Conservation (phyloP, 2,888 invertebrate genomes). For the Dolichopus griseipennis region DNA sequence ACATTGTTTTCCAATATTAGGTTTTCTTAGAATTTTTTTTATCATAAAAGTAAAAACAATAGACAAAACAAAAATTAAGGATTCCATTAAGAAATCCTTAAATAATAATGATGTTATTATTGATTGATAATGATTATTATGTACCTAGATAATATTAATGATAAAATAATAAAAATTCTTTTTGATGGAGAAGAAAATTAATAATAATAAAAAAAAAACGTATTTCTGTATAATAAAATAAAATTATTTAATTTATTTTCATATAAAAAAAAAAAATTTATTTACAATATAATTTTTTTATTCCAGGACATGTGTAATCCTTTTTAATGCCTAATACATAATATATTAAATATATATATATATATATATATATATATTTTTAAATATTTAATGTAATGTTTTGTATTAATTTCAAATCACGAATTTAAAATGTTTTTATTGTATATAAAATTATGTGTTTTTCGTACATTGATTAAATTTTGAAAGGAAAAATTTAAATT, state of each 20-base stretch:
- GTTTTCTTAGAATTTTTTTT: no score
- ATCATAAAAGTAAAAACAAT: no score
- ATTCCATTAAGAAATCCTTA: slow-evolving; percentile 6
- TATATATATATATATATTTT: no score
- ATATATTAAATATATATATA: neutral
- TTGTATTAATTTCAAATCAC: neutral
- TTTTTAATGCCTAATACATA: neutral
- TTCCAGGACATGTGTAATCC: neutral
- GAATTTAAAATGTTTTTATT: neutral
- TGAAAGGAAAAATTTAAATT: no score
- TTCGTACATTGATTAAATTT: no score
- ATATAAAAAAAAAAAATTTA: no score
- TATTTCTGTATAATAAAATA: no score
- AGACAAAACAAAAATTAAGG: neutral
- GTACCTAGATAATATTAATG: neutral
- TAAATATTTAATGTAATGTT: no score
- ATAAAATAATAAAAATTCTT: neutral
- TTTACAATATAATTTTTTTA: neutral
- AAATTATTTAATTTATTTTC: no score
- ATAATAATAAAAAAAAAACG: no score
- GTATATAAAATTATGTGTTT: neutral
- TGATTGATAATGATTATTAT: neutral
- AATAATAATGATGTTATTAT: neutral
- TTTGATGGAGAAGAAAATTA: neutral
- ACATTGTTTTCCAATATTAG: no score